These are phyloP conservation scores for Zaprionus taronus DNA, from an alignment of 1,140 invertebrate genomes.

Conservation along the genomic window DNA sequence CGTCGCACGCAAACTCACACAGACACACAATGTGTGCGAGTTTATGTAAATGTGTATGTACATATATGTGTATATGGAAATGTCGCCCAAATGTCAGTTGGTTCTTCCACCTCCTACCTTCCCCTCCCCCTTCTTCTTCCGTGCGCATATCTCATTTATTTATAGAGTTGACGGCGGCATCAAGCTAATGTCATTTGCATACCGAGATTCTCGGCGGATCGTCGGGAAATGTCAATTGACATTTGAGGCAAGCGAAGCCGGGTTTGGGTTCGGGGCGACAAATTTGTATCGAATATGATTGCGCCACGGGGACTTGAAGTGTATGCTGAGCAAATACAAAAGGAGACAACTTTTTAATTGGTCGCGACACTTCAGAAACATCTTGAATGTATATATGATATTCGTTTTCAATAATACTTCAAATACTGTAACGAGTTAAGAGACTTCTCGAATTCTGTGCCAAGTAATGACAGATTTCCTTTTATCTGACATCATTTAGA, in stretches of 20 bases:
- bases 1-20: conserved; percentile 6
- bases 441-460: background rate
- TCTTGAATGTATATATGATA: background rate
- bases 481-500: too few species aligned
- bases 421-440: background rate
- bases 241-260: conserved; percentile 6
- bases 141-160: conserved; percentile 37
- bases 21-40: conserved; percentile 35
- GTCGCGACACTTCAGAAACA: background rate
- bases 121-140: background rate
- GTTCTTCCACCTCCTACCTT: background rate
- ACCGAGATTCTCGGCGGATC: conserved; percentile 35
- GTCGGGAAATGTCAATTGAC: conserved; percentile 27
- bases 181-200: conserved; percentile 46
- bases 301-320: background rate
- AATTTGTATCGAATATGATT: conserved; percentile 25
- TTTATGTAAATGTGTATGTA: conserved; percentile 2
- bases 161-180: conserved; percentile 22
- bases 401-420: background rate
- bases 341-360: conserved; percentile 4
- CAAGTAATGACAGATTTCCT: too few species aligned
- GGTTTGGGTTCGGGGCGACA: conserved; percentile 1
- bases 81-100: conserved; percentile 39
- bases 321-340: background rate
- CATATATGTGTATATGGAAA: conserved; percentile 12